Evolutionary conservation across 2,888 invertebrate species (phyloP).

Genomic region (Meghimatium bilineatum): DNA sequence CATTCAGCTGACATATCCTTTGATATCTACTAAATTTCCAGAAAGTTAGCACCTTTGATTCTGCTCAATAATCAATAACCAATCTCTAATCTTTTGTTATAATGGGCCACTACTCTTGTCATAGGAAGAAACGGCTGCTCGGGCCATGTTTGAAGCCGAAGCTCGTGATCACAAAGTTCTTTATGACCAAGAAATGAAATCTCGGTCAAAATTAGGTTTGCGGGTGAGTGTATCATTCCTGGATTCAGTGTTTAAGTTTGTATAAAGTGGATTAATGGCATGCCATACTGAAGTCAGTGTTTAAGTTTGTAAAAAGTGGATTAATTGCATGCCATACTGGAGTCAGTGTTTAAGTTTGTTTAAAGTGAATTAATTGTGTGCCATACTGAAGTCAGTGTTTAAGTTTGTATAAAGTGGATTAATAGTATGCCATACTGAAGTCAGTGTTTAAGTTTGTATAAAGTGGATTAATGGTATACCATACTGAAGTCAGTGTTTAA

Average conservation of each 20-base stretch:
- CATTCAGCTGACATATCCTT: no score
- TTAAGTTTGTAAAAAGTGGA: no score
- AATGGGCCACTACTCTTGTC: neutral
- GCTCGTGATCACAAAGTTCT: conserved; percentile 71
- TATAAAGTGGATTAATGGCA: neutral
- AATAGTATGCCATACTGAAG: neutral
- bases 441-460: neutral
- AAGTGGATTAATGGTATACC: neutral
- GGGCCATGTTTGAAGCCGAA: conserved; percentile 64
- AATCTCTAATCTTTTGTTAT: neutral
- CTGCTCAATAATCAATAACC: neutral
- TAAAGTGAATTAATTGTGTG: neutral
- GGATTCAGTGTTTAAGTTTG: neutral
- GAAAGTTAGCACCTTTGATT: no score
- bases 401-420: no score
- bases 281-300: neutral
- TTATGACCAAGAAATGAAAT: conserved; percentile 73
- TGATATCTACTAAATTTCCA: no score
- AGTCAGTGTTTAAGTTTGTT: neutral
- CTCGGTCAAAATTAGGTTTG: conserved; percentile 71
- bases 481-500: neutral
- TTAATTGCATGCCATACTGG: neutral
- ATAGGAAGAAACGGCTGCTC: conserved; percentile 68
- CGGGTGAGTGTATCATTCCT: conserved; percentile 65
- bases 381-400: neutral